Evolutionary conservation across 2,888 invertebrate genomes (phyloP).

Genomic region (Apotomis turbidana): DNA sequence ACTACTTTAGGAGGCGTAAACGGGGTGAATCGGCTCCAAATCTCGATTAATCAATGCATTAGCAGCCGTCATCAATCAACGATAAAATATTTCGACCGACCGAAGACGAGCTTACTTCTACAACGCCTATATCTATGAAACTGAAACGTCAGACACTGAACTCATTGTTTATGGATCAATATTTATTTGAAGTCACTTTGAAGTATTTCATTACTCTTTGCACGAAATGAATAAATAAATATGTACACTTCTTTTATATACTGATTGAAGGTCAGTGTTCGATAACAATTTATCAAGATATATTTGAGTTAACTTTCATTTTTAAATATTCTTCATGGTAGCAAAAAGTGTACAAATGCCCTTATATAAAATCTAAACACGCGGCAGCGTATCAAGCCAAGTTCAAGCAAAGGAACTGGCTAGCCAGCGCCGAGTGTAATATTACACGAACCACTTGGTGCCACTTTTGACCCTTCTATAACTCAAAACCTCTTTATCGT

Average conservation of each 20-base stretch:
- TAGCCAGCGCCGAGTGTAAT: too few species aligned
- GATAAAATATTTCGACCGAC: constrained; percentile 51
- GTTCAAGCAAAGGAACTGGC: too few species aligned
- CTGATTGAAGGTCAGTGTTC: neutral
- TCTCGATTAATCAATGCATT: constrained; percentile 60
- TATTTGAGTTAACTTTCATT: neutral
- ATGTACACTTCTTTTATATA: neutral
- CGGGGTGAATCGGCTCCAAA: constrained; percentile 57
- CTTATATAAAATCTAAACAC: neutral
- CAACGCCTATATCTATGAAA: constrained; percentile 77
- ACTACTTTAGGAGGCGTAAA: constrained; percentile 54
- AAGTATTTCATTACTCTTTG: constrained; percentile 6
- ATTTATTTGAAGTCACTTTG: constrained; percentile 48
- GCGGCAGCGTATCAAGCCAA: too few species aligned
- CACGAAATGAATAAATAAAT: constrained; percentile 1
- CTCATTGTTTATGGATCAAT: constrained; percentile 81
- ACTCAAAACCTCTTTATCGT: too few species aligned
- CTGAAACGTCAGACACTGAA: constrained; percentile 72
- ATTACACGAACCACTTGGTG: too few species aligned
- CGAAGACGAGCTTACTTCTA: constrained; percentile 74
- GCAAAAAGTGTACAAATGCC: constrained; percentile 1
- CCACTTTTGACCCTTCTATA: too few species aligned
- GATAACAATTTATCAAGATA: neutral
- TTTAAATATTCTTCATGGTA: neutral
- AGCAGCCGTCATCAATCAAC: constrained; percentile 65